Evolutionary conservation across 2,888 invertebrate genomes (phyloP).

Genomic region (Anodontia alba): DNA sequence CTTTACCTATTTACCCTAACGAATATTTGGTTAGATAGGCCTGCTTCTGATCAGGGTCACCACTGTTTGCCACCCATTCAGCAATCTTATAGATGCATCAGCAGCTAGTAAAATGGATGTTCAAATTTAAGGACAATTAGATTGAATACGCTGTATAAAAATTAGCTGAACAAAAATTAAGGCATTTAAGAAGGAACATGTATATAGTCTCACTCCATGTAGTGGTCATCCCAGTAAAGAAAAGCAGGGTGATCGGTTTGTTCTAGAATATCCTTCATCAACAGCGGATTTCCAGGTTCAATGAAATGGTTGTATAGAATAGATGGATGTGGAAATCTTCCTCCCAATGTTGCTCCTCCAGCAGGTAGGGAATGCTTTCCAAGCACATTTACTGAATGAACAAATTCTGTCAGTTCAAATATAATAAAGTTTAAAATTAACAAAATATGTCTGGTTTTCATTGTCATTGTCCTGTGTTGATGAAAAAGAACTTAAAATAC

Average conservation of each 20-base stretch:
- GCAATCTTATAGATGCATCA: too few relatives aligned
- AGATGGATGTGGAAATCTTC: constrained; percentile 74
- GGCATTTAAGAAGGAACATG: too few relatives aligned
- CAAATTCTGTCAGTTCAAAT: too few relatives aligned
- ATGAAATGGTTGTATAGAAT: constrained; percentile 78
- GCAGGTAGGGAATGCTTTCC: constrained; percentile 70
- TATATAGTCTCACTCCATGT: not conserved
- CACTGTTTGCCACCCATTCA: too few relatives aligned
- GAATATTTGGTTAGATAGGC: too few relatives aligned
- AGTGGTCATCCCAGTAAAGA: constrained; percentile 76
- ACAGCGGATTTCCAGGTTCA: constrained; percentile 69
- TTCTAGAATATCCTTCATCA: constrained; percentile 75
- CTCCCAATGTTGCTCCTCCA: constrained; percentile 65
- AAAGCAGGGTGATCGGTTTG: constrained; percentile 72
- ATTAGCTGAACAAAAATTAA: too few relatives aligned
- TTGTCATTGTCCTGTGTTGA: not conserved
- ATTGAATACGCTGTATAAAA: too few relatives aligned
- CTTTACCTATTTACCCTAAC: too few relatives aligned
- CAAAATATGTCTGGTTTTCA: not conserved
- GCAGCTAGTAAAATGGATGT: too few relatives aligned
- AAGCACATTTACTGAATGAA: constrained; percentile 52
- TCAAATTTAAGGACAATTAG: too few relatives aligned
- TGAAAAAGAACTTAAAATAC: too few relatives aligned
- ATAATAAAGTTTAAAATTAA: not conserved
- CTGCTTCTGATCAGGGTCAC: too few relatives aligned